Evolutionary conservation across 2,797 vertebrate species (phyloP).

Genomic region (Enteromius unitaeniatus): DNA sequence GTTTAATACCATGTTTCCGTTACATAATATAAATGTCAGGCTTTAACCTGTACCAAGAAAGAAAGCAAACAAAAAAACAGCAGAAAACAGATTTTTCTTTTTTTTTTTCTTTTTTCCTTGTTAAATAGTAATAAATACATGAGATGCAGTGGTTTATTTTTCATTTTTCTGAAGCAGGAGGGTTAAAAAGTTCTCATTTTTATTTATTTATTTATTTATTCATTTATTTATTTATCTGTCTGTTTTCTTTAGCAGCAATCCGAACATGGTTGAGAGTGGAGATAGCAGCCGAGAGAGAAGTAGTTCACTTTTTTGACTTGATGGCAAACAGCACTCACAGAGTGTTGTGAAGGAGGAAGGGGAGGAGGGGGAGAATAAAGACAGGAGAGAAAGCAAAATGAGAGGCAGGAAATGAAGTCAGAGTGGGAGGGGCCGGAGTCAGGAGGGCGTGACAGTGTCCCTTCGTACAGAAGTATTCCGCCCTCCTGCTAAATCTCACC

Average conservation of each 20-base stretch:
- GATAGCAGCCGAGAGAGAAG: conserved; percentile 88
- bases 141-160: conserved; percentile 87
- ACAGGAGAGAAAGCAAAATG: conserved; percentile 53
- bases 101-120: conserved; percentile 80
- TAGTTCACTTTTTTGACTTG: conserved; percentile 77
- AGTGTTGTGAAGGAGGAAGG: conserved; percentile 70
- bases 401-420: conserved; percentile 54
- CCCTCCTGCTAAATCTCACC: conserved; percentile 61
- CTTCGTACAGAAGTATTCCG: conserved; percentile 63
- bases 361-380: conserved; percentile 63
- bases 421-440: conserved; percentile 54
- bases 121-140: conserved; percentile 91
- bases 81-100: conserved; percentile 81
- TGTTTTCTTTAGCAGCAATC: conserved; percentile 89
- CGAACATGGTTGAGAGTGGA: conserved; percentile 81
- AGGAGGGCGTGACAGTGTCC: conserved; percentile 67
- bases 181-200: conserved; percentile 82
- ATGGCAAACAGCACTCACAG: conserved; percentile 79
- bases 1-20: conserved; percentile 76
- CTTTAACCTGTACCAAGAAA: conserved; percentile 84
- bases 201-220: conserved; percentile 76
- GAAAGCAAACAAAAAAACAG: conserved; percentile 84
- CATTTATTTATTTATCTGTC: conserved; percentile 85
- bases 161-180: conserved; percentile 85
- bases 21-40: conserved; percentile 83